Conservation (phyloP, 2,888 invertebrate genomes). For the Himalopsyche anomala region DNA sequence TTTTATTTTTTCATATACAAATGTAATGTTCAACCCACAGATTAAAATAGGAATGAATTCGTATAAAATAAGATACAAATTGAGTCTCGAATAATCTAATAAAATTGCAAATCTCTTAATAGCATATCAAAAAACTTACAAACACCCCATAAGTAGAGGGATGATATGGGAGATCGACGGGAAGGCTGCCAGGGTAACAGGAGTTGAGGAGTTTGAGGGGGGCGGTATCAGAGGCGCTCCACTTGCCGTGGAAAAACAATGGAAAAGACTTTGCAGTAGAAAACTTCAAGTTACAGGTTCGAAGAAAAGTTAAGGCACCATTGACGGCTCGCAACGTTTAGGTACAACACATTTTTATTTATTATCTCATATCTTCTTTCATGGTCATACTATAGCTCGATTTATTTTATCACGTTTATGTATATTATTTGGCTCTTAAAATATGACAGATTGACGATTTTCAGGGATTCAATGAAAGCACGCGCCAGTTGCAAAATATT, state of each 20-base stretch:
- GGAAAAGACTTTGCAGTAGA: conserved; percentile 58
- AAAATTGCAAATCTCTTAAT: conserved; percentile 11
- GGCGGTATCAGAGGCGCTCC: conserved; percentile 51
- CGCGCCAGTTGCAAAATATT: too few species aligned
- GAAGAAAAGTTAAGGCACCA: conserved; percentile 57
- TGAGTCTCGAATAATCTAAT: background rate
- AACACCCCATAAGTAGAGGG: conserved; percentile 37
- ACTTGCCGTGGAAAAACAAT: conserved; percentile 56
- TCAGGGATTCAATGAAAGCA: too few species aligned
- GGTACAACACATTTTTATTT: too few species aligned
- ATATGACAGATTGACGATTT: too few species aligned
- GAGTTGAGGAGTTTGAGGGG: conserved; percentile 42
- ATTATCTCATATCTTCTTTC: too few species aligned
- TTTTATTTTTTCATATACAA: too few species aligned
- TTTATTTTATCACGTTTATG: too few species aligned
- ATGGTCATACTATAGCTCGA: too few species aligned
- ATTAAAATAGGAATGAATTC: too few species aligned
- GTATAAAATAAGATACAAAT: background rate
- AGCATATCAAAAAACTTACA: conserved; percentile 57
- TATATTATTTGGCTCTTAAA: too few species aligned
- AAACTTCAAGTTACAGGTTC: conserved; percentile 63
- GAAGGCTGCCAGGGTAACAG: conserved; percentile 33
- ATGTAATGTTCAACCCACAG: too few species aligned
- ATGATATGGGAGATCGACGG: conserved; percentile 29
- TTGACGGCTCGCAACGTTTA: background rate